A percentile compares a stretch with the other conserved stretches of the same genome.
Conservation (phyloP, 2,797 vertebrate genomes). For the Acanthurus lineatus region DNA sequence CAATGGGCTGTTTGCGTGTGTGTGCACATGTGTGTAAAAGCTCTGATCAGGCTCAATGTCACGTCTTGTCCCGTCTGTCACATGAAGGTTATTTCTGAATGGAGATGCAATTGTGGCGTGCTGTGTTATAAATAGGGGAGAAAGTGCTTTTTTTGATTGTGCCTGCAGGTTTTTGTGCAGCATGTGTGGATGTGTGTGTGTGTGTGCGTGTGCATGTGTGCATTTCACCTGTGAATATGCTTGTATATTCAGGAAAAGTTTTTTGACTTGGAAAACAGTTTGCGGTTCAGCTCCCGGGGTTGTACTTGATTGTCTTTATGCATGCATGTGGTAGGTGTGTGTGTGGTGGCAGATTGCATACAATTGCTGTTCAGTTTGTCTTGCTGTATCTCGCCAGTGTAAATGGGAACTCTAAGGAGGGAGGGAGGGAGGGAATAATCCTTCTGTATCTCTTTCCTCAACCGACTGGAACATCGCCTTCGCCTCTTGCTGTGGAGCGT, state of each 20-base stretch:
- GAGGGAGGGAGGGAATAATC: constrained; percentile 71
- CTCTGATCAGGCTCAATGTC: constrained; percentile 71
- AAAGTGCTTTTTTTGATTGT: background rate
- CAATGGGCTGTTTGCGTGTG: constrained; percentile 30
- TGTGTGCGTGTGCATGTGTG: background rate
- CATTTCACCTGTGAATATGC: background rate
- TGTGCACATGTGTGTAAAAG: constrained; percentile 20
- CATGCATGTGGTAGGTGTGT: constrained; percentile 1
- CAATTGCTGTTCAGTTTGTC: constrained; percentile 59
- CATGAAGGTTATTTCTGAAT: constrained; percentile 80
- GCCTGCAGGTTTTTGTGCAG: background rate
- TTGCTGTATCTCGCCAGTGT: constrained; percentile 62
- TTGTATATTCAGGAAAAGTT: background rate
- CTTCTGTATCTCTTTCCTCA: constrained; percentile 79
- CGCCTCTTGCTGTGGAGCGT: constrained; percentile 58
- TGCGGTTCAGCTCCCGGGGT: constrained; percentile 3
- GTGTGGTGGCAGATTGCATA: constrained; percentile 41
- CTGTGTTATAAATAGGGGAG: constrained; percentile 27
- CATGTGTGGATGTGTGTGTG: constrained; percentile 7
- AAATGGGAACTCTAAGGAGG: constrained; percentile 62
- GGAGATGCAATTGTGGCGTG: constrained; percentile 49
- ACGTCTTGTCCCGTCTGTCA: constrained; percentile 71
- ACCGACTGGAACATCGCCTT: constrained; percentile 71
- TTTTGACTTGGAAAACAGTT: constrained; percentile 1
- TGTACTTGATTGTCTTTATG: constrained; percentile 34